phyloP scores from a whole-genome alignment of 2,113 vertebrate genomes.

The Tychaedon coryphoeus region DNA sequence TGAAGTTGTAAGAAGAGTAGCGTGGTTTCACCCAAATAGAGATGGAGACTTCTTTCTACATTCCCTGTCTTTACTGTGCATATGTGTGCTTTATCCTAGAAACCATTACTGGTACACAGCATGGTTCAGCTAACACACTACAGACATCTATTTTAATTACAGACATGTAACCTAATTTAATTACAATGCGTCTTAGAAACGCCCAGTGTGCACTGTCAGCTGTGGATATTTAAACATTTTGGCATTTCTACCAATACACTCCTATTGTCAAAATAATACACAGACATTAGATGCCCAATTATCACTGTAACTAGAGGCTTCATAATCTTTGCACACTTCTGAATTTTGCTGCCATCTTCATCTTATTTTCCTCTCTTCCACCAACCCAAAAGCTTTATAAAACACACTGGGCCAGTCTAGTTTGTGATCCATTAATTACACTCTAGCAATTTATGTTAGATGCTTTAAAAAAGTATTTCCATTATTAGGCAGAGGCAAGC shows the following conservation, averaged over 20 bases:
- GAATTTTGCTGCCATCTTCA: background rate
- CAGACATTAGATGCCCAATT: background rate
- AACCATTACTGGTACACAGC: background rate
- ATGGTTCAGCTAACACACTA: background rate
- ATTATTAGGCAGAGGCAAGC: background rate
- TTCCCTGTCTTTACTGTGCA: background rate
- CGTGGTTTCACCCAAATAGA: background rate
- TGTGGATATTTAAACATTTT: background rate
- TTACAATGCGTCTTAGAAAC: background rate
- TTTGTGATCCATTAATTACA: background rate
- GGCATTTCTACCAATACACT: background rate
- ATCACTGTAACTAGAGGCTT: background rate
- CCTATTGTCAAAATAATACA: background rate
- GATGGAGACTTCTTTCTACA: background rate
- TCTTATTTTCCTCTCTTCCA: background rate
- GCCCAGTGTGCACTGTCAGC: background rate
- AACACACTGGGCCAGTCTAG: fast-evolving
- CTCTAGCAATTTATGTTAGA: background rate
- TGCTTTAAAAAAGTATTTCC: background rate
- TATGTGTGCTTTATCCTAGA: background rate
- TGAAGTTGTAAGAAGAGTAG: background rate
- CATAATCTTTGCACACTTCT: background rate
- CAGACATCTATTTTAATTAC: background rate
- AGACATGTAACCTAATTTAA: background rate
- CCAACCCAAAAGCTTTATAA: background rate